Base-by-base conservation (phyloP, 2,113 vertebrate genomes). In the Hippopotamus amphibius region DNA sequence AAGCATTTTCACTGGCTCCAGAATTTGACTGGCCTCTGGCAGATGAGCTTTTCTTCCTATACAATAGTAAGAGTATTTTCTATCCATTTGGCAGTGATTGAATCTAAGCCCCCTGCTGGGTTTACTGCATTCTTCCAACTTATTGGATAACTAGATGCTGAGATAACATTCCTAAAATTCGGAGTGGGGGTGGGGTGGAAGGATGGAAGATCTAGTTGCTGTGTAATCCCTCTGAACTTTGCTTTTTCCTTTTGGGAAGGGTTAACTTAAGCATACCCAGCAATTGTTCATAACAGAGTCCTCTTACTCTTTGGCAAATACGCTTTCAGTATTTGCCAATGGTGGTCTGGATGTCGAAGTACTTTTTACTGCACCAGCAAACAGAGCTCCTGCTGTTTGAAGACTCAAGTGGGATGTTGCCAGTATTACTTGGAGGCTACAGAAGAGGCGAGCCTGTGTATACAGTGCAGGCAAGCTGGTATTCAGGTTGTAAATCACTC, bases 131-230 rank as follows among this genome's bases (percentile, higher is more conserved):
- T 99, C 99, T 99, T 98, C 97, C 98, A 98, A 99, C 98, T 99
- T 99, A 99, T 98, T 99, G 99, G 98, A 99, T 99, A 99, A 99
- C 98, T 98, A 98, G 98, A 99, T 98, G 98, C 98, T 98, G 98
- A 98, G 98, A 99, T 99, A 99, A 99, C 99, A 99, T 99, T 99
- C 98, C 98, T 99, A 98, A 98, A 98, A 98, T 99, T 98, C 97
- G 98, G 98, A 93, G 98, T 98, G 98, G 98, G 98, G 98, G 98
- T 90, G 93, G 98, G 98, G 98, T 96, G 92, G 97, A 92, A 90
- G 98, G 96, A 93, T 94, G 90, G 96, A 88, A n/a, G 94, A 50
- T 14, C 84, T 14, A 71, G 84, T 89, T 76, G 95, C 96, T 69
- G 80, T 43, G 53, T 84, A 97, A 48, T 98, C 97, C 96, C 93